These are phyloP conservation scores for Phataginus tetradactyla DNA, from an alignment of 2,797 vertebrate species.

Conservation along the genomic window DNA sequence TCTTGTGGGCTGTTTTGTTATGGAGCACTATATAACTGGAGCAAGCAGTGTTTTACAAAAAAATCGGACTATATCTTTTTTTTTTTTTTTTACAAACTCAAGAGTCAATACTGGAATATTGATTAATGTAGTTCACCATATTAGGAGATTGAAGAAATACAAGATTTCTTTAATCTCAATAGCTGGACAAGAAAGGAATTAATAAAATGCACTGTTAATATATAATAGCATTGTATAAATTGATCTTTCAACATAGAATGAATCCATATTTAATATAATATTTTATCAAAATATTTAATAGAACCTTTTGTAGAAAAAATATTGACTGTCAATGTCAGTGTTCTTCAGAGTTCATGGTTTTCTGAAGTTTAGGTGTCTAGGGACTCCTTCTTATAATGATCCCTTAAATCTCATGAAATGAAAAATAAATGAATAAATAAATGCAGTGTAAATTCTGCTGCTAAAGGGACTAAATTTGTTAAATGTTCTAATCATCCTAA, in stretches of 20 bases:
- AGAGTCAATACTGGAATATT: not conserved
- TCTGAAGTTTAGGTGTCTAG: not conserved
- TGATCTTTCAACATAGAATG: not conserved
- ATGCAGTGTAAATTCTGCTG: constrained; percentile 59
- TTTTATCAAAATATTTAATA: constrained; percentile 21
- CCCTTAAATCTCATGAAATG: constrained; percentile 18
- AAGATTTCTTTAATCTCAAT: not conserved
- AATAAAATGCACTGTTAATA: not conserved
- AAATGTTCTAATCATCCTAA: constrained; percentile 80
- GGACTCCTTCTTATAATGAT: not conserved
- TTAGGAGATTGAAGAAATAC: not conserved
- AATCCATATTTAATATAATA: not conserved
- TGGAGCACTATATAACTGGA: not conserved
- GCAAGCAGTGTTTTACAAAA: not conserved
- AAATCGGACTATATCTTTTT: not conserved
- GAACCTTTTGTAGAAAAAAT: not conserved
- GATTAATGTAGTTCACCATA: not conserved
- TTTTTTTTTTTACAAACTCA: not conserved
- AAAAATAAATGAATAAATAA: constrained; percentile 48
- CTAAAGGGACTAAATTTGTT: constrained; percentile 79
- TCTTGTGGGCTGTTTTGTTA: not conserved
- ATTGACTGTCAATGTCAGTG: not conserved
- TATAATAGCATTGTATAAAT: not conserved
- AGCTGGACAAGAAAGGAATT: not conserved
- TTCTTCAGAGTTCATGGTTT: not conserved